phyloP scores from a whole-genome alignment of 2,888 invertebrate genomes.

The Eumerus sabulonum region DNA sequence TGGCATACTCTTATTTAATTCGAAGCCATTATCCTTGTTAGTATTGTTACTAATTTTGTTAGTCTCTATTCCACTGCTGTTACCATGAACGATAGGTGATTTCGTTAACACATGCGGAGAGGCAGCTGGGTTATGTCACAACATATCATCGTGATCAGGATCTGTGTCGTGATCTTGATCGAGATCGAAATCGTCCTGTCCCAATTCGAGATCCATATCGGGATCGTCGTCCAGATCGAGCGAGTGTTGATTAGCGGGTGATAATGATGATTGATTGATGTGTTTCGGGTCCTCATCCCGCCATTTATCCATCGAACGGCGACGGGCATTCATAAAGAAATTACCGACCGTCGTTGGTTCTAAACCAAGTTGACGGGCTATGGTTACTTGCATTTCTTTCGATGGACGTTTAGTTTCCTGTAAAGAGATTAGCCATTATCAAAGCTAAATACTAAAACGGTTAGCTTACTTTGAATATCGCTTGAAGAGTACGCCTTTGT shows the following conservation, averaged over 20 bases:
- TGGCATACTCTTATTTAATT: conserved; percentile 30
- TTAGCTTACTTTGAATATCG: conserved; percentile 96
- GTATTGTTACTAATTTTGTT: conserved; percentile 50
- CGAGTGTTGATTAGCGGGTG: conserved; percentile 73
- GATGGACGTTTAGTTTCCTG: conserved; percentile 99
- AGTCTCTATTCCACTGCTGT: conserved; percentile 47
- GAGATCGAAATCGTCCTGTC: conserved; percentile 76
- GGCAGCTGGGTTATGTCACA: conserved; percentile 71
- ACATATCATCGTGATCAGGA: conserved; percentile 71
- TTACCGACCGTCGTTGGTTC: conserved; percentile 99
- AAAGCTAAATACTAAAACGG: background rate
- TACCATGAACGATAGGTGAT: conserved; percentile 43
- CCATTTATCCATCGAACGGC: conserved; percentile 99
- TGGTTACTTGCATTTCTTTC: conserved; percentile 99
- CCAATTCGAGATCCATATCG: conserved; percentile 77
- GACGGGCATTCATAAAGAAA: conserved; percentile 99
- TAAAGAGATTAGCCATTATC: conserved; percentile 3
- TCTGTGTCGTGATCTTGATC: conserved; percentile 72
- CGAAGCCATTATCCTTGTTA: conserved; percentile 48
- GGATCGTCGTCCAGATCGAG: conserved; percentile 76
- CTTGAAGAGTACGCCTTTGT: conserved; percentile 99
- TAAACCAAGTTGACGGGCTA: conserved; percentile 96
- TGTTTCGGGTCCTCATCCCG: conserved; percentile 88
- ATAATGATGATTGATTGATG: conserved; percentile 69
- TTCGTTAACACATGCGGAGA: conserved; percentile 55